These are phyloP conservation scores for Drosophila lacertosa DNA, from an alignment of 1,140 invertebrate species.

Conservation along the genomic window DNA sequence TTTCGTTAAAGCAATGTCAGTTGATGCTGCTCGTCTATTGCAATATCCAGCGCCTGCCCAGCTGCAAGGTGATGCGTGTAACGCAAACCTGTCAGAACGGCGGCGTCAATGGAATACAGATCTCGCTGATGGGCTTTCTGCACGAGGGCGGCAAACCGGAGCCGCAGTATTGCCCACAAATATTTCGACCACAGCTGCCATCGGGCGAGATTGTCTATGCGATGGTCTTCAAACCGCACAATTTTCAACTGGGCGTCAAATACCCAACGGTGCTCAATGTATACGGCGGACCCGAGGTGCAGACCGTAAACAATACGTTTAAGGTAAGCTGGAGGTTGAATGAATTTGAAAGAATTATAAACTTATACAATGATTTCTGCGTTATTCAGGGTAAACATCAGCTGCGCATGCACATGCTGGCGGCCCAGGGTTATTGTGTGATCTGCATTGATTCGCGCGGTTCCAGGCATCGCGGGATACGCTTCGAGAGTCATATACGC, in stretches of 20 bases:
- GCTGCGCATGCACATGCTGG: conserved; percentile 96
- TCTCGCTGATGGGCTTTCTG: conserved; percentile 89
- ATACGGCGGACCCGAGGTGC: conserved; percentile 98
- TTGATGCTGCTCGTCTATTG: conserved; percentile 95
- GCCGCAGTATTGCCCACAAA: conserved; percentile 88
- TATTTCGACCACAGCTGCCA: conserved; percentile 89
- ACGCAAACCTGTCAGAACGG: conserved; percentile 84
- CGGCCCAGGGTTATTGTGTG: conserved; percentile 98
- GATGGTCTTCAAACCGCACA: conserved; percentile 95
- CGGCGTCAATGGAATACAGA: conserved; percentile 87
- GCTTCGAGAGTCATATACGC: conserved; percentile 95
- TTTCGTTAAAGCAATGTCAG: conserved; percentile 88
- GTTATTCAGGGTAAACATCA: conserved; percentile 91
- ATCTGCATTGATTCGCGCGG: conserved; percentile 96
- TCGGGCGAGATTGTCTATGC: conserved; percentile 93
- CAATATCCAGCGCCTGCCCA: conserved; percentile 92
- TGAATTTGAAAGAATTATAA: conserved; percentile 2
- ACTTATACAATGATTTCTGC: conserved; percentile 24
- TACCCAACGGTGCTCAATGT: conserved; percentile 98
- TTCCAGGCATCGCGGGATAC: conserved; percentile 95
- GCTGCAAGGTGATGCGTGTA: conserved; percentile 92
- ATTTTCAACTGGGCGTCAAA: conserved; percentile 89
- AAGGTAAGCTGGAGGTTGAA: conserved; percentile 87
- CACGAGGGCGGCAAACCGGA: conserved; percentile 87
- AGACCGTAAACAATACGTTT: conserved; percentile 98